Conservation (phyloP, 1,140 invertebrate species). For the Manduca sexta region DNA sequence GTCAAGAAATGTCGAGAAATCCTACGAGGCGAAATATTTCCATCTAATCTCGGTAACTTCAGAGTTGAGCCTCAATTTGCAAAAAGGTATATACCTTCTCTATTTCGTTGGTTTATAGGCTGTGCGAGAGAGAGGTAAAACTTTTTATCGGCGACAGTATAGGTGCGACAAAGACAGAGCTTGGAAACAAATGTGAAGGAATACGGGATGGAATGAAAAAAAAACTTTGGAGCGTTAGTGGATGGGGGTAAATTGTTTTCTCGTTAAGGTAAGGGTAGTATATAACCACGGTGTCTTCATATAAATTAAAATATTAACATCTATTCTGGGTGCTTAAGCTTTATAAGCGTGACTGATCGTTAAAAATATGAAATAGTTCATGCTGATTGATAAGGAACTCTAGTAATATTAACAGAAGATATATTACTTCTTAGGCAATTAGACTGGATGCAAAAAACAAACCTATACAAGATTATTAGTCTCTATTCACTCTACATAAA, state of each 20-base stretch:
- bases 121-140: conserved; percentile 4
- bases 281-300: neutral
- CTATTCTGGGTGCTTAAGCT: too few species aligned
- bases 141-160: too few species aligned
- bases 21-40: conserved; percentile 7
- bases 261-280: conserved; percentile 10
- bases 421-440: too few species aligned
- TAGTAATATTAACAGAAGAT: too few species aligned
- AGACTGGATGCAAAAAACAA: too few species aligned
- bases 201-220: conserved; percentile 32
- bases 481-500: too few species aligned
- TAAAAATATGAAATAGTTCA: too few species aligned
- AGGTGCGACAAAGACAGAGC: too few species aligned
- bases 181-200: conserved; percentile 28
- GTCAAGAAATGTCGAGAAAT: neutral
- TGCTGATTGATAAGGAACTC: too few species aligned
- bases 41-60: conserved; percentile 16
- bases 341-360: too few species aligned
- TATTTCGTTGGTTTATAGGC: conserved; percentile 7
- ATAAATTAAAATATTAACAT: too few species aligned
- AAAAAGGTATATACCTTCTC: conserved; percentile 16
- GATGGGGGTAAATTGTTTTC: conserved; percentile 23
- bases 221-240: conserved; percentile 22
- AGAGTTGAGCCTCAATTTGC: conserved; percentile 18
- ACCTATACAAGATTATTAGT: too few species aligned